Conservation (phyloP, 2,113 vertebrate species). For the Fukomys damarensis region DNA sequence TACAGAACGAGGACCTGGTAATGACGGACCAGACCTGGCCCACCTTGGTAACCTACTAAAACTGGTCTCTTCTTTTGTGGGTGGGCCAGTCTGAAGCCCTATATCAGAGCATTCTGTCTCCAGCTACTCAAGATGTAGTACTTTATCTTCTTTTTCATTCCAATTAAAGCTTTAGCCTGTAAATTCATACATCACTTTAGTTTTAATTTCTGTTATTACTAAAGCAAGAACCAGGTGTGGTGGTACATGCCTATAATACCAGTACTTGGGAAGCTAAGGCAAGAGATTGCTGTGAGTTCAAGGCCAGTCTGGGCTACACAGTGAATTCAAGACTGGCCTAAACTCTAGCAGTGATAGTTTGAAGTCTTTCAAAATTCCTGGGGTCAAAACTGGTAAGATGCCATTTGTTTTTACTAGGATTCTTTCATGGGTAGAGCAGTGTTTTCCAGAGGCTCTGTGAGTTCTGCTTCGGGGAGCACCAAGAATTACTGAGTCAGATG, state of each 20-base stretch:
- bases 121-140: background rate
- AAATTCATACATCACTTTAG: background rate
- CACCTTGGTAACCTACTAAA: background rate
- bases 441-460: background rate
- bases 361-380: background rate
- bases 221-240: background rate
- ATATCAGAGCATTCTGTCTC: background rate
- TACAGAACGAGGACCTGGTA: background rate
- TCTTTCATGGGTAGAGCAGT: background rate
- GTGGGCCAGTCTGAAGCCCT: background rate
- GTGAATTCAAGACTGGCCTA: background rate
- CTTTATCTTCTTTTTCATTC: background rate
- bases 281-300: background rate
- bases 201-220: background rate
- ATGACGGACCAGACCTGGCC: background rate
- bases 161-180: background rate
- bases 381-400: background rate
- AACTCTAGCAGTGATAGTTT: background rate
- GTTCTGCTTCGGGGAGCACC: constrained; percentile 83
- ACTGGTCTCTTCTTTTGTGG: background rate
- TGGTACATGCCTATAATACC: background rate
- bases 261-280: background rate
- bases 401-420: background rate
- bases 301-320: background rate
- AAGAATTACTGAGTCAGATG: constrained; percentile 87